These are phyloP conservation scores for Turritopsis dohrnii DNA, from an alignment of 30 jellyfish, hydroid and myxozoan genomes.

Conservation along the genomic window DNA sequence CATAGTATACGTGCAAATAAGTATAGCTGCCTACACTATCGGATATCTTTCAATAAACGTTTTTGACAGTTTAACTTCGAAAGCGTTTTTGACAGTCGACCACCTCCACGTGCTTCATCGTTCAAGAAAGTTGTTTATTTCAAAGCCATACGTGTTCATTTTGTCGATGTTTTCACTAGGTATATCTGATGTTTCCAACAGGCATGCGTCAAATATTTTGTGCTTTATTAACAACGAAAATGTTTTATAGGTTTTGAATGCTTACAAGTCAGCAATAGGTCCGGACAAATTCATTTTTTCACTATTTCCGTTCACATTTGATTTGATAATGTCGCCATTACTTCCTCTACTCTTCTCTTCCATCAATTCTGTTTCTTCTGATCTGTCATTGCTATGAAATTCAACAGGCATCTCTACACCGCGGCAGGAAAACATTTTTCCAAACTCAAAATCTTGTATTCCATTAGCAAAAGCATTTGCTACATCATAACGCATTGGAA, in stretches of 20 bases:
- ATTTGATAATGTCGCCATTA: neutral
- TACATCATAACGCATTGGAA: conserved; percentile 32
- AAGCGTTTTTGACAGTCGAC: too few species aligned
- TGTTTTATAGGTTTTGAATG: neutral
- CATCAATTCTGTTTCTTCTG: conserved; percentile 2
- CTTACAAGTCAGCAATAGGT: neutral
- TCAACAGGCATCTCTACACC: conserved; percentile 15
- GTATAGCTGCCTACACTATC: too few species aligned
- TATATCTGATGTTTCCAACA: too few species aligned
- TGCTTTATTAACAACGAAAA: too few species aligned
- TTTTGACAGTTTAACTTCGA: too few species aligned
- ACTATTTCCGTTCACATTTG: neutral
- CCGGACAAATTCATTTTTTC: too few species aligned
- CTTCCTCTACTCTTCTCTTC: neutral
- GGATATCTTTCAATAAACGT: too few species aligned
- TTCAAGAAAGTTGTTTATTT: neutral
- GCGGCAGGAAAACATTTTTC: conserved; percentile 13
- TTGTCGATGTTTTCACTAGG: too few species aligned
- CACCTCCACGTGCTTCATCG: too few species aligned
- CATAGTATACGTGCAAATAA: too few species aligned
- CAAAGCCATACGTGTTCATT: neutral
- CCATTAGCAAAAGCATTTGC: conserved; percentile 2
- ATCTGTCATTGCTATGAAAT: neutral
- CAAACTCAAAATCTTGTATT: conserved; percentile 24
- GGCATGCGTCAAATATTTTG: neutral